Conservation (phyloP, 2,797 vertebrate genomes). For the Gobionotothen gibberifrons region DNA sequence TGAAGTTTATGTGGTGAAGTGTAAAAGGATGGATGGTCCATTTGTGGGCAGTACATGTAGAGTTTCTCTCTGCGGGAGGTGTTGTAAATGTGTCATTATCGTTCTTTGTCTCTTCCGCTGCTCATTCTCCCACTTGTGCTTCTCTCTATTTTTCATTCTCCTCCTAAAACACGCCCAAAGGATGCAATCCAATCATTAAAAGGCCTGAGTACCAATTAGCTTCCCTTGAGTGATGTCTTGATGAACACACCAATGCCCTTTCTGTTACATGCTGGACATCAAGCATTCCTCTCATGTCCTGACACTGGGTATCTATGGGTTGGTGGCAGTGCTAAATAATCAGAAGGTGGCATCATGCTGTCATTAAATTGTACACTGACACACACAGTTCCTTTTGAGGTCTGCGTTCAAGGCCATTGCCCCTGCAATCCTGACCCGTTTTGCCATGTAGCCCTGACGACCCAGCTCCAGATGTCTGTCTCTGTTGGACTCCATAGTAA, state of each 20-base stretch:
- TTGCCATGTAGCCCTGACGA: constrained; percentile 47
- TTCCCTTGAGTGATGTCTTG: constrained; percentile 46
- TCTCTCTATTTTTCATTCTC: constrained; percentile 5
- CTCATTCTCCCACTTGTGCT: constrained; percentile 2
- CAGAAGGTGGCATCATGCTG: constrained; percentile 7
- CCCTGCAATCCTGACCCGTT: constrained; percentile 35
- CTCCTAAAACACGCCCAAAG: constrained; percentile 37
- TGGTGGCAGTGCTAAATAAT: constrained; percentile 17
- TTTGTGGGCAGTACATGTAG: constrained; percentile 58
- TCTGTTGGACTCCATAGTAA: constrained; percentile 62
- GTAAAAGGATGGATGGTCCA: constrained; percentile 44
- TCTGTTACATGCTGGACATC: constrained; percentile 37
- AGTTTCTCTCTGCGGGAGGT: constrained; percentile 22
- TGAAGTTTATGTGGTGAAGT: constrained; percentile 56
- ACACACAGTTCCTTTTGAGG: constrained; percentile 24
- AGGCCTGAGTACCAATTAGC: constrained; percentile 36
- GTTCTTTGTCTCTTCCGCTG: constrained; percentile 19
- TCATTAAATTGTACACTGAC: background rate
- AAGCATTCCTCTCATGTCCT: constrained; percentile 33
- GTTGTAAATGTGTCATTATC: constrained; percentile 43
- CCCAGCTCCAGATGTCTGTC: constrained; percentile 73
- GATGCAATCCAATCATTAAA: constrained; percentile 28
- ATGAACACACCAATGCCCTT: constrained; percentile 37
- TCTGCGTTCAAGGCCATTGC: constrained; percentile 38
- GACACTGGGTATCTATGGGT: constrained; percentile 12